Base-by-base conservation (phyloP, 2,888 invertebrate species). In the Priocnemis perturbator region DNA sequence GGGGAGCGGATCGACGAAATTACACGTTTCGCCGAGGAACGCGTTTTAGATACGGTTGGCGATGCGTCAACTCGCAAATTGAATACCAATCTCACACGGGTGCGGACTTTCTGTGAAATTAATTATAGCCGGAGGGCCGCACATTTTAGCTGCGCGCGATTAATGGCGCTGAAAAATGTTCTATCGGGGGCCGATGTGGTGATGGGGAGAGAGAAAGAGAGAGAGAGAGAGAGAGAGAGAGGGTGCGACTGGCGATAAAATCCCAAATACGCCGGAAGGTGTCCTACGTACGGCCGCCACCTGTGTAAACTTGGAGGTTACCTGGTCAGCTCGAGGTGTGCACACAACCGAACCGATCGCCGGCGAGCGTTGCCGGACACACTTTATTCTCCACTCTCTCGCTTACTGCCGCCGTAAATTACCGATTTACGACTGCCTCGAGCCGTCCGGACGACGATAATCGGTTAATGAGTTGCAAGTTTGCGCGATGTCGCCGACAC, bases 401-500 rank as follows among this genome's bases (percentile, higher is more conserved):
- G 50, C 50, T 50, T 19, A 19, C 17, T 14, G 50, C 5, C 60
- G 72, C 64, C 72, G 73, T 80, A 73, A 78, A 79, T 78, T 75
- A 74, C 68, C 71, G 72, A 81, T 81, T 81, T 73, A 77, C 76
- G 77, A 73, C 63, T 64, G 52, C 48, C 68, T 58, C 26, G 57
- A 47, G 60, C 67, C 62, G 63, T 50, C 56, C 66, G 63, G 71
- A 71, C 64, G 71, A 78, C 71, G 78, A 77, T 76, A 75, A 81
- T 77, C 74, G 73, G 56, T 63, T 76, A 78, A 81, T 78, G 77
- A 78, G 71, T 75, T 60, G 73, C 69, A 61, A 71, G 71, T 77
- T 71, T 70, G 50, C 50, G 17, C 17, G 37, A 37, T 37, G 37
- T 37, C 37, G 37, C 19, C 50, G 50, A 50, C 17, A 14, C n/a